Base-by-base conservation (phyloP, 2,888 invertebrate genomes). In the Drosophila neutralis region DNA sequence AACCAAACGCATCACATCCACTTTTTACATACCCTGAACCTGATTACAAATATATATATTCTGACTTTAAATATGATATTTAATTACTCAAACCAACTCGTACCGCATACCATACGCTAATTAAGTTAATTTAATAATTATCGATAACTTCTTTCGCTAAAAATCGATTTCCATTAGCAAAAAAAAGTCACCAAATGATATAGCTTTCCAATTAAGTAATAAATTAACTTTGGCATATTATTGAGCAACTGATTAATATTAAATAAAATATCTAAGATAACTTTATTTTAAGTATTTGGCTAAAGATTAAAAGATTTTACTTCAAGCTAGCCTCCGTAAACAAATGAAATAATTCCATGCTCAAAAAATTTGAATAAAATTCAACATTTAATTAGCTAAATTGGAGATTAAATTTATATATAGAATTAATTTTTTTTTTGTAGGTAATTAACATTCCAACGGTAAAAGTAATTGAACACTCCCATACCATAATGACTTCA, bases 401-500 rank as follows among this genome's bases (percentile, higher is more conserved):
- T 27, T 51, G 31, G 0, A n/a, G 29, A 51, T 31, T 29, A 18
- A 2, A 29, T 49, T 27, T 27, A 5, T 29, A 13, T 7, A 29
- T 6, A 29, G 1, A 18, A 33, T 13, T 15, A 8, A 2, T 21
- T 4, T 1, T 13, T 6, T 27, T 5, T 27, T 36, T 11, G 1
- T 27, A 24, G 18, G 8, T 18, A 2, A 2, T 24, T 6, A 15
- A 27, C 24, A 54, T 27, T 36, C 2, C 2, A 36, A 4, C 4
- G 7, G 18, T 11, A 36, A 6, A 54, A 36, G 36, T 21, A 40
- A 15, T 5, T 48, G 8, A 49, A 27, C 42, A 24, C 10, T 53
- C 24, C 15, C 48, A 49, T 49, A 24, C 42, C 11, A 36, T 45
- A 57, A 52, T 24, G 13, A 27, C 59, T 45, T 5, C 35, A 53